Evolutionary conservation across 2,113 vertebrate genomes (phyloP), one percentile per base, ranked within the genome.

Genomic region (Sigmodon hispidus): DNA sequence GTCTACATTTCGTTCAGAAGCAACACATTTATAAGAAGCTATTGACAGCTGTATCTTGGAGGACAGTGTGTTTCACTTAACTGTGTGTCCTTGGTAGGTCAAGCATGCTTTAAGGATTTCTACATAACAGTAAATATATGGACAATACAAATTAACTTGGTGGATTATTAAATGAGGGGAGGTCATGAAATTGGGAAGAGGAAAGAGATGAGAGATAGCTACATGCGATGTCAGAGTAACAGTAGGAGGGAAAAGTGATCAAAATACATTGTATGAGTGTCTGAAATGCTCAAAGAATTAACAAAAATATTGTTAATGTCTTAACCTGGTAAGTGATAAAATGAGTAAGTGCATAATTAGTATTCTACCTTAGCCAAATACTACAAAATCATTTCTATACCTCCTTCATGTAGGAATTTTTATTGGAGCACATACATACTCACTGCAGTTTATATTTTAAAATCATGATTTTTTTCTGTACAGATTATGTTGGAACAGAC

Each of bases 321-420:
- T 4, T 29, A 45, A 75, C 13, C 13, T 61, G 1, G 21, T 81
- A 73, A 91, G 7, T 83, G 29, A 72, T 73, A 48, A 65, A 7
- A 77, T 90, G 31, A 79, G 81, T 89, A 79, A 43, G 34, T 21
- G 0, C 95, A 89, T 96, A 70, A 57, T 96, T 55, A 85, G 43
- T 75, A 61, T 63, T 97, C n/a, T 83, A 77, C 55, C 59, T 97
- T 31, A 80, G 13, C 84, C 76, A 67, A 94, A 73, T 94, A 97
- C 34, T 80, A 11, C 86, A 83, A 70, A 94, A 76, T 10, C 17
- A 15, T 3, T 57, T 67, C 72, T 93, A 9, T 52, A 87, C 96
- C 67, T 67, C 77, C 87, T 93, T 94, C 3, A 55, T 75, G 3
- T 48, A 55, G 50, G 92, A 59, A 57, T 95, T 91, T 96, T 92